These are phyloP conservation scores for Himantopus leucocephalus DNA, from an alignment of 2,113 vertebrate species.

Conservation along the genomic window DNA sequence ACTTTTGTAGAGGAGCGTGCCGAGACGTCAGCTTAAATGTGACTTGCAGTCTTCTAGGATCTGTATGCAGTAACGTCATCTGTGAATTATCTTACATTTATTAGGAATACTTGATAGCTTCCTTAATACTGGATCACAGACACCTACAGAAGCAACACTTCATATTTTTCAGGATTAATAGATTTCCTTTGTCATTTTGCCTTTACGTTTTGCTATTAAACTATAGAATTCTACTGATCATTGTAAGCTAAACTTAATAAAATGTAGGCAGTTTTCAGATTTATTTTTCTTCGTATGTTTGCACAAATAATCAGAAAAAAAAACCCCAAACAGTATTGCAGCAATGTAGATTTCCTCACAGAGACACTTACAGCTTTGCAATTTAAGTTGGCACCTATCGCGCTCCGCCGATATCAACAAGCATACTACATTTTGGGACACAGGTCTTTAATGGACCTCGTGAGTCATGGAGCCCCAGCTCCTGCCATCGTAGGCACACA, in stretches of 20 bases:
- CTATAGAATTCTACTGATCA: not conserved
- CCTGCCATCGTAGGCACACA: not conserved
- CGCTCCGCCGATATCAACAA: not conserved
- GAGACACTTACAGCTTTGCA: not conserved
- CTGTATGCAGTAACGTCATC: not conserved
- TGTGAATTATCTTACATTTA: not conserved
- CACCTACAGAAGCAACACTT: not conserved
- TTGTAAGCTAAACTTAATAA: not conserved
- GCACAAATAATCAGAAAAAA: not conserved
- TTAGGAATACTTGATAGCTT: not conserved
- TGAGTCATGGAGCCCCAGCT: not conserved
- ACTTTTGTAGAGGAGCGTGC: not conserved
- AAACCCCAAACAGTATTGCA: not conserved
- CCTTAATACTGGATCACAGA: not conserved
- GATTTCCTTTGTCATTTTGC: not conserved
- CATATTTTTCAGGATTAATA: not conserved
- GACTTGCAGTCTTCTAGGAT: not conserved
- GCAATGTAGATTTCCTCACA: not conserved
- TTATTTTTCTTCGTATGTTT: not conserved
- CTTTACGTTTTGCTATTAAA: not conserved
- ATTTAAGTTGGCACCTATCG: not conserved
- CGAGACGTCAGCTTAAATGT: rapidly evolving
- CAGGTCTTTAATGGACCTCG: rapidly evolving
- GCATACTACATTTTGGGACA: not conserved
- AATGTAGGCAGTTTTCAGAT: not conserved